phyloP scores from a whole-genome alignment of 2,113 vertebrate species.

The Lepus europaeus region DNA sequence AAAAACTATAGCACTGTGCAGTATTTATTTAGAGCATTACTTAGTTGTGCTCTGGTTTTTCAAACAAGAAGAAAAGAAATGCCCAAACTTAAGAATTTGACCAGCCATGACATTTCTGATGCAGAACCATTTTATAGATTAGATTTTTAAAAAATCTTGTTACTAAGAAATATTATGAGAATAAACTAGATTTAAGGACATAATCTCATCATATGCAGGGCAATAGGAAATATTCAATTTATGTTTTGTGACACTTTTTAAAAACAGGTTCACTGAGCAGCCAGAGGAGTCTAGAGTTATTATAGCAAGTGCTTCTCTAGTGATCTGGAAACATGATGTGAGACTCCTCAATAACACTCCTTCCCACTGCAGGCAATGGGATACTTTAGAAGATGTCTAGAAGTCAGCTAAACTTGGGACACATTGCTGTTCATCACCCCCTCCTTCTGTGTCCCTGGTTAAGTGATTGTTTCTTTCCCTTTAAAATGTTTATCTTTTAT shows the following conservation, averaged over 20 bases:
- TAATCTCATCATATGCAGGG: not conserved
- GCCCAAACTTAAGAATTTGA: slow-evolving; percentile 11
- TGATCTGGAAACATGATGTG: not conserved
- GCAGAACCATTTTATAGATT: slow-evolving; percentile 27
- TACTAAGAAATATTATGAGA: slow-evolving; percentile 28
- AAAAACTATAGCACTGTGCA: not conserved
- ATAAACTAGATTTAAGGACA: not conserved
- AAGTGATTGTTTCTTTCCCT: not conserved
- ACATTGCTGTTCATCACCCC: not conserved
- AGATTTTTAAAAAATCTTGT: not conserved
- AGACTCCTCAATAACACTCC: not conserved
- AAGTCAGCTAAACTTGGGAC: not conserved
- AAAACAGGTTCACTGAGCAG: not conserved
- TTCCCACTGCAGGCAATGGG: not conserved
- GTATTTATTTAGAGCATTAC: slow-evolving; percentile 55
- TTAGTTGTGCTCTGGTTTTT: not conserved
- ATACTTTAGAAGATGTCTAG: not conserved
- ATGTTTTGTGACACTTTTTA: not conserved
- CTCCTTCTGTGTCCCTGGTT: not conserved
- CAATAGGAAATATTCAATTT: not conserved
- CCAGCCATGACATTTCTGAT: slow-evolving; percentile 59
- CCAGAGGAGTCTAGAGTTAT: not conserved
- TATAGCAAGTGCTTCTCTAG: not conserved
- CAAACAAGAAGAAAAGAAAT: slow-evolving; percentile 47
- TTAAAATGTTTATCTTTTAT: too few species aligned